phyloP scores from a whole-genome alignment of 2,888 invertebrate genomes.

The Agrotis puta region DNA sequence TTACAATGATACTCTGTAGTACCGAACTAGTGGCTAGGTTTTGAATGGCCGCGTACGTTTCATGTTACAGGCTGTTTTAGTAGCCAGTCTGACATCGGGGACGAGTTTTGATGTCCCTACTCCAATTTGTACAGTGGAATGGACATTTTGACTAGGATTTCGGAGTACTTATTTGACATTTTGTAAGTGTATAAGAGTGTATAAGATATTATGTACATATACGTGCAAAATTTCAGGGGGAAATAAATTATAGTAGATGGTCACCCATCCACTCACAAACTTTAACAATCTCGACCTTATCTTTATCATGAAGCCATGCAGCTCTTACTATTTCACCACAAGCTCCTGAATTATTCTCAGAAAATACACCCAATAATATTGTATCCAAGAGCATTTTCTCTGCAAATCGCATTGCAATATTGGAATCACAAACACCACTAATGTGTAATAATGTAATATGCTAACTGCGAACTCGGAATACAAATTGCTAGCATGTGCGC shows the following conservation, averaged over 20 bases:
- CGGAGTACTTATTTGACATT: not conserved
- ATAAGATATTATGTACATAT: too few species aligned
- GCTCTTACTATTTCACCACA: too few species aligned
- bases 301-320: too few species aligned
- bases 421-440: slow-evolving; percentile 30
- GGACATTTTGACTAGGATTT: not conserved
- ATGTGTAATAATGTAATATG: slow-evolving; percentile 36
- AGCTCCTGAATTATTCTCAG: not conserved
- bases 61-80: slow-evolving; percentile 31
- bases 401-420: slow-evolving; percentile 31
- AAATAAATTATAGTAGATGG: too few species aligned
- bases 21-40: slow-evolving; percentile 27
- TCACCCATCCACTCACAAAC: too few species aligned
- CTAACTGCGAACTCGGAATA: slow-evolving; percentile 38
- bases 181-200: too few species aligned
- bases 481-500: slow-evolving; percentile 50
- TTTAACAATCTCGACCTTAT: too few species aligned
- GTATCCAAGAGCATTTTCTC: not conserved
- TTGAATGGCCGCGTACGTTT: slow-evolving; percentile 48
- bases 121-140: slow-evolving; percentile 21
- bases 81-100: slow-evolving; percentile 13
- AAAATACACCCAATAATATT: not conserved
- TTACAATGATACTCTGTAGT: slow-evolving; percentile 51
- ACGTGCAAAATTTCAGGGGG: too few species aligned
- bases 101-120: slow-evolving; percentile 8